Percentiles rank a stretch among this genome's conserved stretches.
phyloP scores from a whole-genome alignment of 2,888 invertebrate species.

The Ferrisia virgata region DNA sequence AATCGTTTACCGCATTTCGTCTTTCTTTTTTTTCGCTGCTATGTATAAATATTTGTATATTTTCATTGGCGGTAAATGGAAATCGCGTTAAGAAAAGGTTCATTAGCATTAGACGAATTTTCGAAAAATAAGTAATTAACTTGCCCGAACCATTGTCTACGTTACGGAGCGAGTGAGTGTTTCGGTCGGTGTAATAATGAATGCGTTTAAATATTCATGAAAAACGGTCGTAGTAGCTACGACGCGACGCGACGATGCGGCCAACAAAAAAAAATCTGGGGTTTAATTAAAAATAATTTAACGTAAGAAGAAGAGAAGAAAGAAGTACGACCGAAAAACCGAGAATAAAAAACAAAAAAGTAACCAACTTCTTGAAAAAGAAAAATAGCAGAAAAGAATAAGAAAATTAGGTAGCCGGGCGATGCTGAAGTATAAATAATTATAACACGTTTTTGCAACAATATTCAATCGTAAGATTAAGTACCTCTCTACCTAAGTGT shows the following conservation, averaged over 20 bases:
- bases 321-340: background rate
- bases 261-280: background rate
- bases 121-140: slow-evolving; percentile 16
- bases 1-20: background rate
- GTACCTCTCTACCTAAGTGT: no score
- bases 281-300: slow-evolving; percentile 3
- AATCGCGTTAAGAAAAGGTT: background rate
- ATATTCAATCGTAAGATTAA: background rate
- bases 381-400: background rate
- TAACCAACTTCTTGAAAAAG: no score
- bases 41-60: background rate
- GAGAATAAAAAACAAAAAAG: background rate
- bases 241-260: no score
- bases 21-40: no score
- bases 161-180: background rate
- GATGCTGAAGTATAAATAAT: background rate
- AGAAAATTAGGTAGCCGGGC: background rate
- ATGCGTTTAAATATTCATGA: slow-evolving; percentile 8
- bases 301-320: background rate
- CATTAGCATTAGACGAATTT: slow-evolving; percentile 16
- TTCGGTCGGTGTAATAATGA: background rate
- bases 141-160: background rate
- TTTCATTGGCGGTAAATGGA: background rate
- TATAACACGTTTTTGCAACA: background rate
- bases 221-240: no score